Evolutionary conservation across 2,113 vertebrate species (phyloP), one percentile per base, ranked within the genome.

Genomic region (Chamaetylas fuelleborni): DNA sequence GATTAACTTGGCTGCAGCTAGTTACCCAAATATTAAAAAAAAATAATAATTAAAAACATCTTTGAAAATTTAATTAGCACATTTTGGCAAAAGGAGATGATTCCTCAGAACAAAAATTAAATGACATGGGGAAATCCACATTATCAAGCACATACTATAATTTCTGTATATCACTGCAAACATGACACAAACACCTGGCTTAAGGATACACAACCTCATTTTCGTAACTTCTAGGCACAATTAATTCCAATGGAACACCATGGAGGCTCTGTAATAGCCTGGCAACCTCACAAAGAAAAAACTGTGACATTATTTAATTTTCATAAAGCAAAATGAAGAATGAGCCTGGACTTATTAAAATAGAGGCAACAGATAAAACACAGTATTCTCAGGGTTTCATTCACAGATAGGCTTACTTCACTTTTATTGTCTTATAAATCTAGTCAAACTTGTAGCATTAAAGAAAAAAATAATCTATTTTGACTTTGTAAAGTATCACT

Each of bases 231-330:
- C 71, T 88, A 91, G 95, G 66, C 33, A 85, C 67, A 79, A 82
- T 53, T 92, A 89, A 95, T 87, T 87, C 90, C 70, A 82, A 62
- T 72, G 43, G 58, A 92, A 92, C 4, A 3, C 34, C 53, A 73
- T 5, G 10, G 31, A 66, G 45, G 33, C n/a, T 71, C 48, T 57
- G 26, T 43, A 93, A 86, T 8, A 92, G 51, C 70, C 40, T 84
- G 62, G 84, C 42, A 91, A 69, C 12, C 45, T 79, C 61, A 91
- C 0, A 24, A 61, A 89, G 83, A 40, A 85, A 69, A 92, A 95
- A 89, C 36, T 61, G 34, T 42, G 40, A 89, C 77, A 92, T 79
- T 87, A 90, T 82, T 94, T 93, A 78, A 72, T 87, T 89, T 89
- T 95, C 61, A 65, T 79, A 69, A 79, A 83, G 33, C 33, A 72